phyloP scores from a whole-genome alignment of 2,797 vertebrate genomes.

The Sandelia bainsii region DNA sequence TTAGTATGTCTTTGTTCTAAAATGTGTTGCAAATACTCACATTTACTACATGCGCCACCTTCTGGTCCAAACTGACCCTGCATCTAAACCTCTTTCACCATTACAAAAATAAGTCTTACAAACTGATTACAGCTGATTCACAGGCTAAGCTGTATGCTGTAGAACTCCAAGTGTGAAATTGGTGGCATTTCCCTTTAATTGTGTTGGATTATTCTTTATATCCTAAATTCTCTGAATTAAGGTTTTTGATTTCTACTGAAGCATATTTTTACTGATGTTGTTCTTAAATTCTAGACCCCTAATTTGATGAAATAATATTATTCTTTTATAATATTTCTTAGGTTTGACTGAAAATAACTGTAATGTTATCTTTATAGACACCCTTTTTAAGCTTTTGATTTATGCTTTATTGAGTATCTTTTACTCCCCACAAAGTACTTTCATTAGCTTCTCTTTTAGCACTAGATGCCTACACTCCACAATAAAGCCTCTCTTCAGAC shows the following conservation, averaged over 20 bases:
- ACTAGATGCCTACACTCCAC: conserved; percentile 19
- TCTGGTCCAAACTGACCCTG: not conserved
- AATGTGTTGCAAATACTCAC: not conserved
- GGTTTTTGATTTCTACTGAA: not conserved
- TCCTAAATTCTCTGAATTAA: not conserved
- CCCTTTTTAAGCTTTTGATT: conserved; percentile 7
- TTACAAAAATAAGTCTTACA: not conserved
- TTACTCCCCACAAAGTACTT: conserved; percentile 25
- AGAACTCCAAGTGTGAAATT: not conserved
- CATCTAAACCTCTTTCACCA: not conserved
- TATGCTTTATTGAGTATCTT: conserved; percentile 15
- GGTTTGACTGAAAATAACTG: not conserved
- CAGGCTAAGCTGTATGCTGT: not conserved
- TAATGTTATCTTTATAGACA: conserved; percentile 12
- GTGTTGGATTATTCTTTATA: not conserved
- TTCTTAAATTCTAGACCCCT: too few species aligned
- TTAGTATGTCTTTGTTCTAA: not conserved
- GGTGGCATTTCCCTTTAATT: not conserved
- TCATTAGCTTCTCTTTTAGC: conserved; percentile 11
- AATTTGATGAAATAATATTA: not conserved
- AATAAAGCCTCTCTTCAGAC: conserved; percentile 49
- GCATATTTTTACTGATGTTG: too few species aligned
- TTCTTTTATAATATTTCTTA: not conserved
- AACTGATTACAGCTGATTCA: not conserved
- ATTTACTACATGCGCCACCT: not conserved